These are phyloP conservation scores for Sclerodermus sp. DNA, from an alignment of 2,888 invertebrate genomes.

Conservation along the genomic window DNA sequence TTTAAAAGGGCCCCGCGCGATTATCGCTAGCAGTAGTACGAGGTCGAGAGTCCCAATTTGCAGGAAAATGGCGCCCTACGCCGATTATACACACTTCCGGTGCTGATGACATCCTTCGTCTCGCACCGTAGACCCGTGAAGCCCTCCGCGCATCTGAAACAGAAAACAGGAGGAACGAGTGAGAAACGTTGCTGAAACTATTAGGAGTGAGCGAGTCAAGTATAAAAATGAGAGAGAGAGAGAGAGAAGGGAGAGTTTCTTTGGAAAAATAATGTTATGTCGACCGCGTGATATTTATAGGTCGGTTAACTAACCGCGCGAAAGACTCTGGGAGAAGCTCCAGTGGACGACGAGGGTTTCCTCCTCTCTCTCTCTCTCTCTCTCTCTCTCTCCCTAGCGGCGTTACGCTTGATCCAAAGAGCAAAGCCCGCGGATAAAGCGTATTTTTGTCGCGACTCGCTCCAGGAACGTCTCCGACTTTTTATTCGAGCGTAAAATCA, in stretches of 20 bases:
- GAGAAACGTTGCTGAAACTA: too few species aligned
- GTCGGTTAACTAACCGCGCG: slow-evolving; percentile 30
- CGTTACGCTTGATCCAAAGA: too few species aligned
- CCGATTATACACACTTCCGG: slow-evolving; percentile 75
- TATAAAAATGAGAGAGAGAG: too few species aligned
- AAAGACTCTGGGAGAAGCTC: not conserved
- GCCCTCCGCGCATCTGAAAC: slow-evolving; percentile 76
- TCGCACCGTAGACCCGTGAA: slow-evolving; percentile 80
- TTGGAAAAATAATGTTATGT: slow-evolving; percentile 38
- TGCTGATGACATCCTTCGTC: slow-evolving; percentile 74
- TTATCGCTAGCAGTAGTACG: slow-evolving; percentile 73
- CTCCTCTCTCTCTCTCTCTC: not conserved
- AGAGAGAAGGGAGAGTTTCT: slow-evolving; percentile 17
- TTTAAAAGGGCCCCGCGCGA: slow-evolving; percentile 52
- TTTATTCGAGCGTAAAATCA: slow-evolving; percentile 20
- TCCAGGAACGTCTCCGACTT: slow-evolving; percentile 10
- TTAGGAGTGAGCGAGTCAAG: too few species aligned
- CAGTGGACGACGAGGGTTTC: not conserved
- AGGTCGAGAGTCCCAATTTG: slow-evolving; percentile 76
- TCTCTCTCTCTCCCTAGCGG: not conserved
- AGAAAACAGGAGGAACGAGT: slow-evolving; percentile 12
- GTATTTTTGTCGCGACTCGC: slow-evolving; percentile 38
- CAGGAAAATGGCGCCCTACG: slow-evolving; percentile 69
- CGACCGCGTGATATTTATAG: slow-evolving; percentile 34
- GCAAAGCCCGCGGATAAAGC: slow-evolving; percentile 32